These are phyloP conservation scores for Listrodromus nycthemerus DNA, from an alignment of 2,888 invertebrate species.

Conservation along the genomic window DNA sequence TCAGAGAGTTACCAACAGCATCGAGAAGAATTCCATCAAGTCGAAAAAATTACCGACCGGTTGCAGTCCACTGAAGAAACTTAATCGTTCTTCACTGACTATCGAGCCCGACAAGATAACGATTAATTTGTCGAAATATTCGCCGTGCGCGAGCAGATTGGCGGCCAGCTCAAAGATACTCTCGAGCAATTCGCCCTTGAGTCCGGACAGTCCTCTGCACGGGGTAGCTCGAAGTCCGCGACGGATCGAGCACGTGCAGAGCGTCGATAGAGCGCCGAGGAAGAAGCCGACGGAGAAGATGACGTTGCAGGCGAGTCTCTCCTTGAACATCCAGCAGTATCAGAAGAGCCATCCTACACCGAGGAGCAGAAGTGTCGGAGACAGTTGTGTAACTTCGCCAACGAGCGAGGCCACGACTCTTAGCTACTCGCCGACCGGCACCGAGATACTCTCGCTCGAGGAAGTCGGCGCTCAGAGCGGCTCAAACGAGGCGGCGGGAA, in stretches of 20 bases:
- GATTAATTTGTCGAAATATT: constrained; percentile 82
- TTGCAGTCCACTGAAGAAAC: constrained; percentile 77
- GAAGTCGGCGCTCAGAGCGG: constrained; percentile 74
- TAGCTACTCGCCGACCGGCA: constrained; percentile 79
- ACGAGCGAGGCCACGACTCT: constrained; percentile 78
- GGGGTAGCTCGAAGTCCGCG: constrained; percentile 78
- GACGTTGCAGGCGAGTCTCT: constrained; percentile 77
- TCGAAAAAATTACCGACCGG: constrained; percentile 65
- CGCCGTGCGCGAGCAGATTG: constrained; percentile 82
- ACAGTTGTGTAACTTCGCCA: constrained; percentile 81
- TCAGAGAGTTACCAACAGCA: constrained; percentile 70
- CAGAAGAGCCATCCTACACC: constrained; percentile 73
- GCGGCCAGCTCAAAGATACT: constrained; percentile 82
- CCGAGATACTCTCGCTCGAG: constrained; percentile 79
- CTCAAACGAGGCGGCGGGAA: constrained; percentile 60
- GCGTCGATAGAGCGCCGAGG: constrained; percentile 14
- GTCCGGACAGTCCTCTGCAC: constrained; percentile 81
- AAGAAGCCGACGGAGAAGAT: constrained; percentile 68
- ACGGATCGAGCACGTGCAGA: constrained; percentile 64
- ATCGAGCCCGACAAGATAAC: constrained; percentile 79
- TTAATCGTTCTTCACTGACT: constrained; percentile 79
- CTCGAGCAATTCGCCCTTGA: constrained; percentile 75
- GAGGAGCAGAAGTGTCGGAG: constrained; percentile 78
- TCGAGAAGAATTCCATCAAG: constrained; percentile 65
- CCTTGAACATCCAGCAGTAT: constrained; percentile 76